These are phyloP conservation scores for Perdix hodgsoniae DNA, from an alignment of 2,797 vertebrate genomes.

Conservation along the genomic window DNA sequence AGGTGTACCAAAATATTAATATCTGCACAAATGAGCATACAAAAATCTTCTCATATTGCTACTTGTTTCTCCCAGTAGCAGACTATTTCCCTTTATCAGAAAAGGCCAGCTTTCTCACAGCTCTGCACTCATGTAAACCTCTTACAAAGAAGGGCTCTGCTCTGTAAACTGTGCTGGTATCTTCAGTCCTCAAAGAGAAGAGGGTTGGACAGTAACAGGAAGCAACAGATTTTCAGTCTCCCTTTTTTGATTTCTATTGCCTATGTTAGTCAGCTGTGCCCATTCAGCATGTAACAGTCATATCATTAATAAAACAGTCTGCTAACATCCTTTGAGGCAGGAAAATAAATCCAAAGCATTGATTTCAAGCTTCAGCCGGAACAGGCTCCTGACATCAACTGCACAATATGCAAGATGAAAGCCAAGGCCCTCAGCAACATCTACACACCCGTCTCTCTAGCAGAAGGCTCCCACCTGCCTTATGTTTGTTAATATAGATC, in stretches of 20 bases:
- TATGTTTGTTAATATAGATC: fast-evolving
- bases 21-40: not conserved
- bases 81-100: not conserved
- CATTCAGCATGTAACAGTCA: not conserved
- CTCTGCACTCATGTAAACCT: not conserved
- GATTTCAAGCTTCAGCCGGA: not conserved
- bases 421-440: not conserved
- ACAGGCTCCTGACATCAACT: not conserved
- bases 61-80: not conserved
- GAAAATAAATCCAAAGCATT: not conserved
- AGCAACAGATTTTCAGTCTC: fast-evolving
- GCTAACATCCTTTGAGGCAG: not conserved
- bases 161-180: not conserved
- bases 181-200: not conserved
- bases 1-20: not conserved
- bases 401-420: not conserved
- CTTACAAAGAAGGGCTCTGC: not conserved
- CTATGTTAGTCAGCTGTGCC: not conserved
- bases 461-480: not conserved
- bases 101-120: not conserved
- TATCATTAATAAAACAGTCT: constrained; percentile 3
- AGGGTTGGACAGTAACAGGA: not conserved
- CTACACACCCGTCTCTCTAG: not conserved
- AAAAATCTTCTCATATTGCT: not conserved
- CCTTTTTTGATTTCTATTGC: not conserved